Conservation (phyloP, 2,888 invertebrate genomes). For the Macrophya alboannulata region DNA sequence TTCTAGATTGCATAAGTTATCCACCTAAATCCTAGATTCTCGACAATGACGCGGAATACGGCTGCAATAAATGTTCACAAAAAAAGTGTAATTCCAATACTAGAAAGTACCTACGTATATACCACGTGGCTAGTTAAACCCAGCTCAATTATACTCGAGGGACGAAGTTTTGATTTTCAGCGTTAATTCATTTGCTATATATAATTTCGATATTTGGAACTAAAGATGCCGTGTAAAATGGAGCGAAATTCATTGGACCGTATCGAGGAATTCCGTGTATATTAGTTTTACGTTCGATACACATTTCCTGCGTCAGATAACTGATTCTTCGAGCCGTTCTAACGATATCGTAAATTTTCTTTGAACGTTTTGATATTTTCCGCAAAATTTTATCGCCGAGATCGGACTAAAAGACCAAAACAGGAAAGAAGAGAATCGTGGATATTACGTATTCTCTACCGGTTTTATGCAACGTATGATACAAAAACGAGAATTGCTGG, state of each 20-base stretch:
- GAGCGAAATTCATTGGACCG: neutral
- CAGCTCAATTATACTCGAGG: neutral
- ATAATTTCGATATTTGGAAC: neutral
- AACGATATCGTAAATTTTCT: neutral
- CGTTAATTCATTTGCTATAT: neutral
- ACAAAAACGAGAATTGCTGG: neutral
- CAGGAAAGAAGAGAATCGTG: neutral
- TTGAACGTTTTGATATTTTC: neutral
- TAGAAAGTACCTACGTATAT: constrained; percentile 33
- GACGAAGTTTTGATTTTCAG: neutral
- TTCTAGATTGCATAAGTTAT: neutral
- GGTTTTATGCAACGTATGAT: neutral
- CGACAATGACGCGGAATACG: neutral
- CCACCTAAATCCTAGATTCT: neutral
- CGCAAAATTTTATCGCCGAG: neutral
- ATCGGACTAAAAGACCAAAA: neutral
- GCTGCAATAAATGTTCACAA: constrained; percentile 1
- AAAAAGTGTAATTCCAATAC: constrained; percentile 7
- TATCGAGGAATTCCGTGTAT: constrained; percentile 5
- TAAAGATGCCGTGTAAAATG: too few relatives aligned
- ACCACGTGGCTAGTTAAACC: neutral
- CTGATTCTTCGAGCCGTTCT: neutral
- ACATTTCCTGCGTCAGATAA: neutral
- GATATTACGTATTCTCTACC: neutral
- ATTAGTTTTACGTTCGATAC: neutral